Evolutionary conservation across 2,113 vertebrate genomes (phyloP), one percentile per base, ranked within the genome.

Genomic region (Holacanthus passer): DNA sequence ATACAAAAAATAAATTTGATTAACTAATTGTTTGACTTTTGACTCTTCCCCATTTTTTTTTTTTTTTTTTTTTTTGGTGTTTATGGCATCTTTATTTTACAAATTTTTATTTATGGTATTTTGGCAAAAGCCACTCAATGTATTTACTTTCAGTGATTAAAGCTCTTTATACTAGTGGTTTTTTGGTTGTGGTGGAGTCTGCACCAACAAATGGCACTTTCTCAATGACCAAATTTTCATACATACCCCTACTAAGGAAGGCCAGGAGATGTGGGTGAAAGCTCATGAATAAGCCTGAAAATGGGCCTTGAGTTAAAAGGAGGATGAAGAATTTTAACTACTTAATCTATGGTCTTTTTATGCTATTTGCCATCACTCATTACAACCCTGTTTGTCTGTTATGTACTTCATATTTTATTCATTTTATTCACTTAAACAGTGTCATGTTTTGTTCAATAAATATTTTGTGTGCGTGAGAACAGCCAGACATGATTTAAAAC

Each of bases 31-130:
- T 37, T 37, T 37, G 8, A 37, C 35, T 35, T 35, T 35, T 35
- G 20, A 48, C 19, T 67, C n/a, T 22, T 32, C 6, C 11, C 12
- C 1, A 24, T 35, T 50, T 52, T 16, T 67, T n/a, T n/a, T n/a
- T n/a, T n/a, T n/a, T n/a, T n/a, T n/a, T n/a, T n/a, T n/a, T n/a
- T n/a, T n/a, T n/a, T n/a, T n/a, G n/a, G n/a, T n/a, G n/a, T n/a
- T n/a, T n/a, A n/a, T n/a, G n/a, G n/a, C n/a, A n/a, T n/a, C n/a
- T n/a, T n/a, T n/a, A n/a, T n/a, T n/a, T n/a, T n/a, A n/a, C n/a
- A n/a, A n/a, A n/a, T n/a, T n/a, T n/a, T n/a, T 14, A 24, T 32
- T 62, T 70, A 52, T 43, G 32, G 27, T 60, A 50, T 39, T 69
- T 29, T 17, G 29, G 43, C 12, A 22, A 29, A 16, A 52, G 14